Evolutionary conservation across 1,140 invertebrate genomes (phyloP).

Genomic region (Lamellibrachia luymesi): DNA sequence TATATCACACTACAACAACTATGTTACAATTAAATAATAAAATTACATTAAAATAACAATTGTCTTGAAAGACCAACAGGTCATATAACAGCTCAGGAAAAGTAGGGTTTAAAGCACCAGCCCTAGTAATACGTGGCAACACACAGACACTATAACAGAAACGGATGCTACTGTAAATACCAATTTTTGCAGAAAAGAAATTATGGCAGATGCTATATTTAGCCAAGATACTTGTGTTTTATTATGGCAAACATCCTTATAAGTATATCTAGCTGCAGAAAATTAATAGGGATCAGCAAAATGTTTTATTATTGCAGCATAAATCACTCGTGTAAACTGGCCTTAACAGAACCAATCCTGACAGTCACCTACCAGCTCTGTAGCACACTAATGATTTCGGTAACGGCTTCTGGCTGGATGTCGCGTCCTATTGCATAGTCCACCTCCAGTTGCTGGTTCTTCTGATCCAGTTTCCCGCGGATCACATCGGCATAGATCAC

Average conservation of each 20-base stretch:
- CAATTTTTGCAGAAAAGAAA: background rate
- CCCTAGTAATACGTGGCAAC: background rate
- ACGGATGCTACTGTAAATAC: background rate
- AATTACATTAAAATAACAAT: too few species aligned
- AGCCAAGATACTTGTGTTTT: background rate
- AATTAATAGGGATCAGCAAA: too few species aligned
- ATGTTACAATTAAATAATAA: too few species aligned
- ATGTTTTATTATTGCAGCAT: too few species aligned
- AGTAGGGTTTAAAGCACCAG: background rate
- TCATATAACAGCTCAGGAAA: background rate
- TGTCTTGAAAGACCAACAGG: too few species aligned
- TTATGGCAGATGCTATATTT: background rate
- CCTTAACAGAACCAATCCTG: background rate
- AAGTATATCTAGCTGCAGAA: background rate
- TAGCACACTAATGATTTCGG: constrained; percentile 50
- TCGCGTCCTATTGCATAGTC: constrained; percentile 92
- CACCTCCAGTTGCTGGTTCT: constrained; percentile 87
- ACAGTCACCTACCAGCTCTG: constrained; percentile 47
- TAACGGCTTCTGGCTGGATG: constrained; percentile 69
- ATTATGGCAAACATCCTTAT: background rate
- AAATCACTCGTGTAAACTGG: too few species aligned
- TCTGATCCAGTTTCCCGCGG: constrained; percentile 93
- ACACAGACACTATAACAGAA: background rate
- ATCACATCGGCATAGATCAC: constrained; percentile 96
- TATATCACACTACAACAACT: too few species aligned